Conservation (phyloP, 92 coral and sea anemone genomes). For the Palythoa grandis region DNA sequence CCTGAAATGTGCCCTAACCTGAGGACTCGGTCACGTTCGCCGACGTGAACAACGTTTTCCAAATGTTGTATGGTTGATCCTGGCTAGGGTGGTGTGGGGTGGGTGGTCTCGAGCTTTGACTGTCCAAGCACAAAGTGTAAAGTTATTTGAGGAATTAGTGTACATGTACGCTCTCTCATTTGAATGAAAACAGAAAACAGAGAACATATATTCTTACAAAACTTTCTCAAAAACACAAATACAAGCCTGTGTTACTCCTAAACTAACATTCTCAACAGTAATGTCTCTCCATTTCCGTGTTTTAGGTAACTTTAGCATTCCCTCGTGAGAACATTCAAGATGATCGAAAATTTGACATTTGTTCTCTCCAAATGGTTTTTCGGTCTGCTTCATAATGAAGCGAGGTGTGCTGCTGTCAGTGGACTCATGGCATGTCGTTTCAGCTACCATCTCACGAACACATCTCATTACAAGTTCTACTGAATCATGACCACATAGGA, state of each 20-base stretch:
- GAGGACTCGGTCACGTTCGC: background rate
- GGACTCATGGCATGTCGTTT: background rate
- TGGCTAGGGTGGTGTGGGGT: background rate
- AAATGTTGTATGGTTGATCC: background rate
- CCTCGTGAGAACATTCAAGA: background rate
- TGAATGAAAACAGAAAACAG: background rate
- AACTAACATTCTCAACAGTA: constrained; percentile 7
- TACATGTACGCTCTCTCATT: background rate
- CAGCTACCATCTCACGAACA: background rate
- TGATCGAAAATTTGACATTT: background rate
- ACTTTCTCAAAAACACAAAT: constrained; percentile 43
- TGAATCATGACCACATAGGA: constrained; percentile 10
- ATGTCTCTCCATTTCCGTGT: constrained; percentile 5
- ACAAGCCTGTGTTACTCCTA: constrained; percentile 35
- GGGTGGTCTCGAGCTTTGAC: too few relatives aligned
- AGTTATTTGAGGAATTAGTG: background rate
- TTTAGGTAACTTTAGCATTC: background rate
- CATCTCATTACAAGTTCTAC: constrained; percentile 5
- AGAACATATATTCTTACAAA: background rate
- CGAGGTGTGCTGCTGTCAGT: background rate
- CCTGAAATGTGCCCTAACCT: background rate
- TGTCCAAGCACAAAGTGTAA: background rate
- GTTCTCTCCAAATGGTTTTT: background rate
- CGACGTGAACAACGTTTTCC: background rate
- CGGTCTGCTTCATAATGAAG: background rate